Percentiles rank a stretch among this genome's conserved stretches.
These are phyloP conservation scores for Rhinoderma darwinii DNA, from an alignment of 2,113 vertebrate genomes.

Conservation along the genomic window DNA sequence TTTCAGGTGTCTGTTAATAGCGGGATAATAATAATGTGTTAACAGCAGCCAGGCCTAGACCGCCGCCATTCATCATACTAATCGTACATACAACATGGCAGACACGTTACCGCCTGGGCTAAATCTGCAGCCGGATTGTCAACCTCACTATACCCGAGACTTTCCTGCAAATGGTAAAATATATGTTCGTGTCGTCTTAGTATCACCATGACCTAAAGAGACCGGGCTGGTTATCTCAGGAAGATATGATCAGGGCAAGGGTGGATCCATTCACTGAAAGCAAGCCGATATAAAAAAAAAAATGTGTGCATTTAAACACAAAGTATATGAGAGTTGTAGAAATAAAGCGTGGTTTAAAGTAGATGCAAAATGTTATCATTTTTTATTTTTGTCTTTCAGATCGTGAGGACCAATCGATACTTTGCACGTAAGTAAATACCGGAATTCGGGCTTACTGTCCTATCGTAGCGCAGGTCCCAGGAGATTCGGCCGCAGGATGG, in stretches of 20 bases:
- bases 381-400: constrained; percentile 78
- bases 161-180: too few relatives aligned
- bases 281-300: too few relatives aligned
- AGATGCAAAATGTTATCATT: neutral
- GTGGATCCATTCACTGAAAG: neutral
- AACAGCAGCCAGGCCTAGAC: constrained; percentile 13
- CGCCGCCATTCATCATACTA: neutral
- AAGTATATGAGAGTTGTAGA: too few relatives aligned
- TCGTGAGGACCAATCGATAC: constrained; percentile 98
- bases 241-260: neutral
- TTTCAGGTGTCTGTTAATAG: constrained; percentile 45
- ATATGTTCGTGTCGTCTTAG: too few relatives aligned
- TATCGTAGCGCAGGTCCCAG: too few relatives aligned
- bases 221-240: too few relatives aligned
- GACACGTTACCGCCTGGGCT: neutral
- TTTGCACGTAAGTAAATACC: constrained; percentile 93
- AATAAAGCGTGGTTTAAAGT: too few relatives aligned
- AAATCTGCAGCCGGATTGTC: too few relatives aligned
- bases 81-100: neutral
- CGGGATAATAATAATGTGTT: constrained; percentile 23
- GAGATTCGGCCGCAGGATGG: neutral
- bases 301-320: too few relatives aligned
- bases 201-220: too few relatives aligned
- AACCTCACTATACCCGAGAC: too few relatives aligned
- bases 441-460: too few relatives aligned